Conservation (phyloP, 2,113 vertebrate species). For the Bos javanicus region DNA sequence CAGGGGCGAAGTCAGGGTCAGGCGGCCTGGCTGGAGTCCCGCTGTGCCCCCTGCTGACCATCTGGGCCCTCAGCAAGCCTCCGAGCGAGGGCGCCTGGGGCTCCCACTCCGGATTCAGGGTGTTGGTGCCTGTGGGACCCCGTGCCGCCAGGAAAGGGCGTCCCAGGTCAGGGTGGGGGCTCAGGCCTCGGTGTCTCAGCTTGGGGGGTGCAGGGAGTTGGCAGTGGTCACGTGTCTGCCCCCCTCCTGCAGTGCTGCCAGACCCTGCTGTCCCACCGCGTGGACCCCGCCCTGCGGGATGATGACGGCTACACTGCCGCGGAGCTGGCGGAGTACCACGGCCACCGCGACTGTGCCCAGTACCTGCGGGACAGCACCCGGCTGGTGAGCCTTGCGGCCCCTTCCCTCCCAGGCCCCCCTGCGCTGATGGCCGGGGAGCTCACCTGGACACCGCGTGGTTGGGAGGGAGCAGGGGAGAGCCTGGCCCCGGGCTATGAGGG, state of each 20-base stretch:
- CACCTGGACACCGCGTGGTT: not conserved
- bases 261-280: slow-evolving; percentile 81
- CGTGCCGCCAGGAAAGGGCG: fast-evolving
- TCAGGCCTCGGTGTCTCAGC: not conserved
- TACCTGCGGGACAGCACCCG: slow-evolving; percentile 80
- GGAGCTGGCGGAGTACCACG: slow-evolving; percentile 88
- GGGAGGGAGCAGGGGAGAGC: not conserved
- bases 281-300: slow-evolving; percentile 80
- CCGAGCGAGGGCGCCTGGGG: fast-evolving
- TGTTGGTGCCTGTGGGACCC: fast-evolving
- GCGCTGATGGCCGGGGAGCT: fast-evolving
- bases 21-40: not conserved
- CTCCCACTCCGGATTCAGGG: fast-evolving
- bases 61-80: not conserved
- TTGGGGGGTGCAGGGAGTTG: fast-evolving
- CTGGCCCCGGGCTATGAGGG: not conserved
- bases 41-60: fast-evolving
- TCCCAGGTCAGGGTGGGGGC: fast-evolving
- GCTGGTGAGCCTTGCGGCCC: slow-evolving; percentile 73
- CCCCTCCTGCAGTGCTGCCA: slow-evolving; percentile 83
- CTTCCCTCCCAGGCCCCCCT: fast-evolving
- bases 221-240: fast-evolving
- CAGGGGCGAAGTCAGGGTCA: not conserved
- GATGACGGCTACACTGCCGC: slow-evolving; percentile 85
- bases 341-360: slow-evolving; percentile 84